These are phyloP conservation scores for Melieria crassipennis DNA, from an alignment of 2,888 invertebrate genomes.

Conservation along the genomic window DNA sequence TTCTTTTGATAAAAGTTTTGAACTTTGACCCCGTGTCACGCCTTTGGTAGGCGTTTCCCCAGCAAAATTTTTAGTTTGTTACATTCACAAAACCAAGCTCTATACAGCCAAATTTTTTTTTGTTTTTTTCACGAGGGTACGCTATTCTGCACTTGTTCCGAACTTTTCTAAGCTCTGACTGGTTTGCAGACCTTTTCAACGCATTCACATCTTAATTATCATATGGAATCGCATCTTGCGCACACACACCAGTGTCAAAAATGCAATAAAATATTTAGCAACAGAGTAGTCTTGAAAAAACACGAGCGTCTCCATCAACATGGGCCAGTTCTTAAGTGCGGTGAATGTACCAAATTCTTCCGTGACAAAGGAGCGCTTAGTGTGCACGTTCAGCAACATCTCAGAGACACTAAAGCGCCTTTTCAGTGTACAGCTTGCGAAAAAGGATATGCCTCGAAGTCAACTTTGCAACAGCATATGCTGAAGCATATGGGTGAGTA, in stretches of 20 bases:
- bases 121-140: too few species aligned
- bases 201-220: conserved; percentile 78
- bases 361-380: conserved; percentile 70
- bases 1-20: too few species aligned
- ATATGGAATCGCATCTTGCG: conserved; percentile 71
- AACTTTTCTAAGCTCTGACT: not conserved
- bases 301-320: conserved; percentile 75
- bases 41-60: too few species aligned
- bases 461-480: conserved; percentile 75
- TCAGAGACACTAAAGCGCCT: conserved; percentile 70
- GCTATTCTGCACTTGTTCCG: too few species aligned
- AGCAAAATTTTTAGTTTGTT: too few species aligned
- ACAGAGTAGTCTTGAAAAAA: conserved; percentile 75
- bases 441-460: conserved; percentile 70
- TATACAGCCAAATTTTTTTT: too few species aligned
- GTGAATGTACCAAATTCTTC: conserved; percentile 72
- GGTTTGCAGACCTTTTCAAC: conserved; percentile 73
- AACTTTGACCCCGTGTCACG: too few species aligned
- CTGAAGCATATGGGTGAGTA: conserved; percentile 56
- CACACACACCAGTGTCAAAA: conserved; percentile 45
- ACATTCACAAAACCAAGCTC: too few species aligned
- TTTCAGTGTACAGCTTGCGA: conserved; percentile 69
- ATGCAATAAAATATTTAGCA: conserved; percentile 76
- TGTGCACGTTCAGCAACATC: conserved; percentile 73
- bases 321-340: conserved; percentile 64